A percentile compares a stretch with the other conserved stretches of the same genome.
Conservation (phyloP, 2,113 vertebrate genomes). For the Lagenorhynchus albirostris region DNA sequence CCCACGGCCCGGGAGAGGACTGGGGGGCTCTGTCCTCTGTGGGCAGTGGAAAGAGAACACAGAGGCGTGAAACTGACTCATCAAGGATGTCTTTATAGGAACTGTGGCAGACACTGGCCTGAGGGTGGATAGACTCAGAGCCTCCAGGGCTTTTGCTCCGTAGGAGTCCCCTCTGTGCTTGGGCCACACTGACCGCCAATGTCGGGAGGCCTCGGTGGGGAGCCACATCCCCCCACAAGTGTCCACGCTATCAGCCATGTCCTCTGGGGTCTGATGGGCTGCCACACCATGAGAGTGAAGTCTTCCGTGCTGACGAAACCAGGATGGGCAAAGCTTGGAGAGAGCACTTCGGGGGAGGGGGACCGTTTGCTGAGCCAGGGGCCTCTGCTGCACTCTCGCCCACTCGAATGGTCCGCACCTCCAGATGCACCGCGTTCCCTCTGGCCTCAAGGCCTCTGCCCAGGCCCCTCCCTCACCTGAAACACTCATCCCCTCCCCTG, state of each 20-base stretch:
- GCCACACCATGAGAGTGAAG: not conserved
- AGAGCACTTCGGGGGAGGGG: not conserved
- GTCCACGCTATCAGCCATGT: fast-evolving
- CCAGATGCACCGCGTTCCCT: fast-evolving
- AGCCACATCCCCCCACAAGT: fast-evolving
- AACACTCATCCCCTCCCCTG: not conserved
- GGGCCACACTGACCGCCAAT: not conserved
- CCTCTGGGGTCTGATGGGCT: not conserved
- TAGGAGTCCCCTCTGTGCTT: not conserved
- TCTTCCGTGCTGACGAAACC: not conserved
- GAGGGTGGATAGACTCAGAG: not conserved
- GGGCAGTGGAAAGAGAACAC: not conserved
- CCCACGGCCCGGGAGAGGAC: not conserved
- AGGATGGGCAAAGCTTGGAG: not conserved
- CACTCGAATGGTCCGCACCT: not conserved
- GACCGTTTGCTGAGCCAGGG: not conserved
- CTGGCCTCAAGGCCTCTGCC: not conserved
- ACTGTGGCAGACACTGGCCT: not conserved
- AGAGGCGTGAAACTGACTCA: not conserved
- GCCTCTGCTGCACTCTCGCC: not conserved
- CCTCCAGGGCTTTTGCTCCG: too few species aligned
- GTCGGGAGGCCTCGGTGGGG: fast-evolving
- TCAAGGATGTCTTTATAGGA: not conserved
- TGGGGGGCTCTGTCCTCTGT: not conserved
- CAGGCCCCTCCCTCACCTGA: not conserved